phyloP scores from a whole-genome alignment of 2,888 invertebrate species.

The Gandaritis pyraliata region DNA sequence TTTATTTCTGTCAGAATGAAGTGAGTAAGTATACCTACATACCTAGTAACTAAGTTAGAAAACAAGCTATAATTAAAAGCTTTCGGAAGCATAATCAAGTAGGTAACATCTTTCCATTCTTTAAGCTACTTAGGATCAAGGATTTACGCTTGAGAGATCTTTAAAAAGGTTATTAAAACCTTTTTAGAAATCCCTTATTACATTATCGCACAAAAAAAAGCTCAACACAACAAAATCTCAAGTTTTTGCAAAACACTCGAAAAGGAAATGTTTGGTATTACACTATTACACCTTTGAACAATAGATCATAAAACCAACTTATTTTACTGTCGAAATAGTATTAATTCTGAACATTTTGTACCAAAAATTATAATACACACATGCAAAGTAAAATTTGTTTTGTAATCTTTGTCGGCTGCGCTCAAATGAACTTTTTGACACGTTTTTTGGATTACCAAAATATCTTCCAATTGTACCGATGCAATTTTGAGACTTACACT shows the following conservation, averaged over 20 bases:
- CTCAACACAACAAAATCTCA: conserved; percentile 37
- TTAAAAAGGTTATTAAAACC: conserved; percentile 9
- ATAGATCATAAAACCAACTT: conserved; percentile 9
- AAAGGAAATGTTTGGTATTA: conserved; percentile 40
- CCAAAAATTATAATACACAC: background rate
- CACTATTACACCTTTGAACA: conserved; percentile 28
- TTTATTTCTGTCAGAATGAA: too few species aligned
- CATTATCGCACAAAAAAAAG: conserved; percentile 11
- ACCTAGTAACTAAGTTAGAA: too few species aligned
- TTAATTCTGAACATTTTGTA: conserved; percentile 2
- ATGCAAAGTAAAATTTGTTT: conserved; percentile 19
- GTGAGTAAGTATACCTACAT: too few species aligned
- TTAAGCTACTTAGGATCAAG: background rate
- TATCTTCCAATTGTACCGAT: background rate
- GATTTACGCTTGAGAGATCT: conserved; percentile 9
- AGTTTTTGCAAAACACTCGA: conserved; percentile 53
- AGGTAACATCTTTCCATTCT: too few species aligned
- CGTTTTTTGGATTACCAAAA: background rate
- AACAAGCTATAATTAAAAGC: too few species aligned
- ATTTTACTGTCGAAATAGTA: conserved; percentile 6
- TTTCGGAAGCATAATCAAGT: too few species aligned
- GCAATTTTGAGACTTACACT: conserved; percentile 9
- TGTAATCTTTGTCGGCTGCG: conserved; percentile 21
- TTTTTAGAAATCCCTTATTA: conserved; percentile 4
- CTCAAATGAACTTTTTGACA: conserved; percentile 24